Evolutionary conservation across 2,888 invertebrate species (phyloP).

Genomic region (Bimastos eiseni): DNA sequence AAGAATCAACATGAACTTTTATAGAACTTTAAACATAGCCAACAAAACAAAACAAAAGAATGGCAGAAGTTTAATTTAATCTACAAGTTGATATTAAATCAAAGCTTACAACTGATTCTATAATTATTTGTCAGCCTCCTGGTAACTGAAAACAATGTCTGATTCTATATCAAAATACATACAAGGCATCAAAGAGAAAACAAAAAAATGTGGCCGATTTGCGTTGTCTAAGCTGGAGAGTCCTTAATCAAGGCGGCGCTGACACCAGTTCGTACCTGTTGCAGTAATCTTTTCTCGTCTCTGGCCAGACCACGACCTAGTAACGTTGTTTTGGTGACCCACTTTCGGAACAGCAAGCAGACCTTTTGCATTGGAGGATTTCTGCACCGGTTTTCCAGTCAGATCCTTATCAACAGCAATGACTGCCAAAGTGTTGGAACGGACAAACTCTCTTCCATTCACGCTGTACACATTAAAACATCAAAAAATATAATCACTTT

Average conservation of each 20-base stretch:
- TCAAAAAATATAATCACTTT: neutral
- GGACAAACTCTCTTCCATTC: constrained; percentile 1
- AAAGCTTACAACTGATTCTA: too few species aligned
- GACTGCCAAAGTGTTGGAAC: neutral
- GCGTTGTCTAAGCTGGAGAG: neutral
- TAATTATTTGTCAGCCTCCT: too few species aligned
- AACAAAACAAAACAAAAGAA: too few species aligned
- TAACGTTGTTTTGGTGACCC: neutral
- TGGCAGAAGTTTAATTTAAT: too few species aligned
- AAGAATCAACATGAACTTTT: too few species aligned
- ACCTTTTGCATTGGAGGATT: neutral
- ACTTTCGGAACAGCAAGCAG: neutral
- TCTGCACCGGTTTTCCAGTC: neutral
- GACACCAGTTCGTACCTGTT: neutral
- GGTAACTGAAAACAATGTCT: neutral
- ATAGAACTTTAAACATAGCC: too few species aligned
- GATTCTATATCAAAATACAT: neutral
- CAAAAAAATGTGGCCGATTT: neutral
- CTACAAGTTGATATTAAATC: too few species aligned
- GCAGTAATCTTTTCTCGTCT: neutral
- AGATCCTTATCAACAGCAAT: neutral
- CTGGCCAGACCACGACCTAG: neutral
- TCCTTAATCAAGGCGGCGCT: neutral
- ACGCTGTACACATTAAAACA: neutral
- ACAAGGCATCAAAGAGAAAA: neutral